These are phyloP conservation scores for Drosophila kanekoi DNA, from an alignment of 2,888 invertebrate genomes.

Conservation along the genomic window DNA sequence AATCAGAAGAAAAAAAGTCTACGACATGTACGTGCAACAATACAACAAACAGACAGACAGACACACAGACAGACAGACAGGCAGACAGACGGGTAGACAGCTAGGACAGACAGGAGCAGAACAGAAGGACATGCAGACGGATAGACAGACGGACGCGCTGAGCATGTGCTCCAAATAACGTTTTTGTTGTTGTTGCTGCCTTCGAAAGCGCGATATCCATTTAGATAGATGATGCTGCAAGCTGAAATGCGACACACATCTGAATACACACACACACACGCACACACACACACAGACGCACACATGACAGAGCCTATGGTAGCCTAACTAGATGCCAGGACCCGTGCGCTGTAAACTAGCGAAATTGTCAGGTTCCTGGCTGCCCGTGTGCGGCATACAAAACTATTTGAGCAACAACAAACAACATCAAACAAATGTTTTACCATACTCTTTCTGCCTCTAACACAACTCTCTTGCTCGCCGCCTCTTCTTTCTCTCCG, in stretches of 20 bases:
- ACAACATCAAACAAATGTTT: constrained; percentile 12
- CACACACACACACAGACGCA: neutral
- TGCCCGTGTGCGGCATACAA: constrained; percentile 58
- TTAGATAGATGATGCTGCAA: constrained; percentile 72
- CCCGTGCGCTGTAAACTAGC: constrained; percentile 49
- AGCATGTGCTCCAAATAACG: constrained; percentile 60
- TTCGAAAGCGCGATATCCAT: constrained; percentile 67
- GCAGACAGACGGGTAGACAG: constrained; percentile 12
- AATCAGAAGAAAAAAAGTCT: constrained; percentile 62
- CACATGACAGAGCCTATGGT: constrained; percentile 13
- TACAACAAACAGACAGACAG: constrained; percentile 41
- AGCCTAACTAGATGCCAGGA: constrained; percentile 26
- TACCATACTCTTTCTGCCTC: neutral
- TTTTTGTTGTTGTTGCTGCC: constrained; percentile 38
- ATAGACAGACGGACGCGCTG: constrained; percentile 23
- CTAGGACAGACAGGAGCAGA: constrained; percentile 6
- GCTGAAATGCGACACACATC: constrained; percentile 37
- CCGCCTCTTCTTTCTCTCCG: neutral
- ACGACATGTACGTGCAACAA: constrained; percentile 81
- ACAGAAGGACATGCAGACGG: neutral
- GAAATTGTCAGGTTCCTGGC: constrained; percentile 57
- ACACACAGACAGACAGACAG: constrained; percentile 15
- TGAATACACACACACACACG: constrained; percentile 2
- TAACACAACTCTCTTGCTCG: neutral
- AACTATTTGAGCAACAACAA: constrained; percentile 29